Evolutionary conservation across 1,140 invertebrate species (phyloP).

Genomic region (Mactra quadrangularis): DNA sequence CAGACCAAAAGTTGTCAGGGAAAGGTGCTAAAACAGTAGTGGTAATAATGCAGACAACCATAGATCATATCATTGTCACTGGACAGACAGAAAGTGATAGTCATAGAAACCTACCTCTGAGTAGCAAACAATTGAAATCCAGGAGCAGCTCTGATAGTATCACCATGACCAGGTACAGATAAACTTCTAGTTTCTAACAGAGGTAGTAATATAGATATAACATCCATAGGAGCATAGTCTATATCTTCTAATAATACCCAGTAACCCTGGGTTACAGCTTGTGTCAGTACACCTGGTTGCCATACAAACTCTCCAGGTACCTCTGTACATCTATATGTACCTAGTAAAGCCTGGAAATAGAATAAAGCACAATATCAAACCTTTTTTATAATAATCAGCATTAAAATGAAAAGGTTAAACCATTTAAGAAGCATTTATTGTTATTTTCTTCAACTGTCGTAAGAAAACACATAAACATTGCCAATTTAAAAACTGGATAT

Average conservation of each 20-base stretch:
- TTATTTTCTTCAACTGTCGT: too few species aligned
- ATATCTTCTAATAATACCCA: slow-evolving; percentile 99
- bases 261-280: slow-evolving; percentile 93
- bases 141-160: slow-evolving; percentile 90
- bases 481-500: too few species aligned
- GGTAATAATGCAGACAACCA: too few species aligned
- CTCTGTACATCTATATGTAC: slow-evolving; percentile 97
- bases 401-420: too few species aligned
- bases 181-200: slow-evolving; percentile 93
- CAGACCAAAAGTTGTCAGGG: too few species aligned
- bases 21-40: too few species aligned
- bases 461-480: too few species aligned
- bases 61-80: too few species aligned
- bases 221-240: slow-evolving; percentile 96
- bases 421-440: too few species aligned
- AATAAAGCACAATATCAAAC: too few species aligned
- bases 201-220: slow-evolving; percentile 93
- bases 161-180: slow-evolving; percentile 93
- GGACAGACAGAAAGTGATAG: too few species aligned
- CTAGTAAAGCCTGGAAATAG: slow-evolving; percentile 89
- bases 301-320: slow-evolving; percentile 98
- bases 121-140: slow-evolving; percentile 97
- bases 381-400: too few species aligned
- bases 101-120: slow-evolving; percentile 90
- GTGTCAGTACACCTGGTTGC: slow-evolving; percentile 90